Evolutionary conservation across 2,797 vertebrate species (phyloP).

Genomic region (Forpus xanthops): DNA sequence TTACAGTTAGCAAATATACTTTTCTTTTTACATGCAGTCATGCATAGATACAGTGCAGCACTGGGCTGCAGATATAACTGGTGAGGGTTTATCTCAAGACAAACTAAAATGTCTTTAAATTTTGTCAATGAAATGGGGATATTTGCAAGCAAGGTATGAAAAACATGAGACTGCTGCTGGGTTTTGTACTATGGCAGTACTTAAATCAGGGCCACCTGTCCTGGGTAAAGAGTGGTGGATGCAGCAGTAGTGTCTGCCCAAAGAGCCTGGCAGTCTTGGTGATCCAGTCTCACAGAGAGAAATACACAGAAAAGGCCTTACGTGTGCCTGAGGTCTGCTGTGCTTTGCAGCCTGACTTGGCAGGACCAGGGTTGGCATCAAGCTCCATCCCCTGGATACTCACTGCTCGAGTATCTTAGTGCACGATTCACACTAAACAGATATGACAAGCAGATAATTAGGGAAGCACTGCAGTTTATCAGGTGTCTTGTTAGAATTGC

Average conservation of each 20-base stretch:
- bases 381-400: neutral
- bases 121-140: neutral
- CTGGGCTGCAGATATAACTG: neutral
- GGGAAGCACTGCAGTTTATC: conserved; percentile 49
- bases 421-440: conserved; percentile 28
- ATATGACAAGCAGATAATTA: conserved; percentile 53
- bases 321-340: accelerated
- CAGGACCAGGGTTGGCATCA: neutral
- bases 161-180: neutral
- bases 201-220: neutral
- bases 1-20: neutral
- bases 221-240: neutral
- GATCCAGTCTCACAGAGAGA: neutral
- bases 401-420: neutral
- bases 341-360: neutral
- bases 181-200: neutral
- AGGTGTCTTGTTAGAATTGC: conserved; percentile 42
- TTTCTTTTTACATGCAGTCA: neutral
- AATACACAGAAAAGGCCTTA: neutral
- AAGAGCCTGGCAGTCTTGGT: neutral
- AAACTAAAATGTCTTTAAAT: neutral
- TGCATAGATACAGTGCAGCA: neutral
- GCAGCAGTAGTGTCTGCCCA: neutral
- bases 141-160: neutral
- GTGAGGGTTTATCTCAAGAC: neutral